Conservation (phyloP, 2,797 vertebrate genomes). For the Sebastes trivittatus region DNA sequence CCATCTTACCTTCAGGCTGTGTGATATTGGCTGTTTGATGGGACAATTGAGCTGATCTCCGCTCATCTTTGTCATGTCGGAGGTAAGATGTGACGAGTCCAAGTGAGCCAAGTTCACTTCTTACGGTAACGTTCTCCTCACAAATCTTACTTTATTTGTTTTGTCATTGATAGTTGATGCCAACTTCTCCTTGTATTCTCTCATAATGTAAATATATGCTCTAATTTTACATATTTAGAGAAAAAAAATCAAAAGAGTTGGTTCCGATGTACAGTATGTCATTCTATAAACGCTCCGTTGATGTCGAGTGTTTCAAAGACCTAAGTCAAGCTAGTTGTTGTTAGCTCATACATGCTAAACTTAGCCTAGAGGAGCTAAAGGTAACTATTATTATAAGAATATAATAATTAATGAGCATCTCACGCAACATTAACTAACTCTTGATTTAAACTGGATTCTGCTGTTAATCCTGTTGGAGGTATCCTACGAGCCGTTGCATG, state of each 20-base stretch:
- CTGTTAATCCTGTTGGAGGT: neutral
- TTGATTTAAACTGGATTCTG: neutral
- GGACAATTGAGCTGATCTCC: constrained; percentile 46
- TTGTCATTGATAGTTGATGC: neutral
- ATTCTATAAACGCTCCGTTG: neutral
- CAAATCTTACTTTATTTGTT: neutral
- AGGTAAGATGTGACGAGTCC: constrained; percentile 36
- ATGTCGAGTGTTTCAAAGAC: neutral
- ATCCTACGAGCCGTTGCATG: no score
- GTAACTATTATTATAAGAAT: neutral
- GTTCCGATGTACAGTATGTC: no score
- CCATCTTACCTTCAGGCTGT: constrained; percentile 50
- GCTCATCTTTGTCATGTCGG: constrained; percentile 32
- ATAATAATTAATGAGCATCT: neutral
- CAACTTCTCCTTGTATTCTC: neutral
- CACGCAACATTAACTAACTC: neutral
- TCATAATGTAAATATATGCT: neutral
- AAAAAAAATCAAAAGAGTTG: neutral
- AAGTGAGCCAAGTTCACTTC: neutral
- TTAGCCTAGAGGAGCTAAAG: neutral
- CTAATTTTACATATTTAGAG: no score
- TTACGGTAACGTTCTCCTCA: neutral
- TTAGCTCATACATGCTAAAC: neutral
- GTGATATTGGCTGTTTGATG: constrained; percentile 64
- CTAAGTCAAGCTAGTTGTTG: neutral